These are phyloP conservation scores for Hydropsyche betteni DNA, from an alignment of 2,888 invertebrate genomes.

Conservation along the genomic window DNA sequence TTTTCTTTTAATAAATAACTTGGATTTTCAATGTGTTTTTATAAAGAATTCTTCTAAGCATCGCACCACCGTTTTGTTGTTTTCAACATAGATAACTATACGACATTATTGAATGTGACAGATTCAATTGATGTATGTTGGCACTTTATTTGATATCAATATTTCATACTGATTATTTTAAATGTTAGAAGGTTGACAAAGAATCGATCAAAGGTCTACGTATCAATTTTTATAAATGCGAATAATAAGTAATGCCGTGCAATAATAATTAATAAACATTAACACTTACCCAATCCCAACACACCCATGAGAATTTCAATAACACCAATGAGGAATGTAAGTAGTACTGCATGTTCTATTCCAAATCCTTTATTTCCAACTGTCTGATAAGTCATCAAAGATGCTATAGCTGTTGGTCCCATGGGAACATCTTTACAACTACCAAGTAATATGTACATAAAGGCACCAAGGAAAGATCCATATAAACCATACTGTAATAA, in stretches of 20 bases:
- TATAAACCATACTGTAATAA: conserved; percentile 84
- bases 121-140: conserved; percentile 45
- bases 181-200: conserved; percentile 22
- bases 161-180: conserved; percentile 20
- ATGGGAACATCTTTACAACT: conserved; percentile 93
- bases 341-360: conserved; percentile 76
- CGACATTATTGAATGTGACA: conserved; percentile 46
- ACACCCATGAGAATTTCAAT: conserved; percentile 84
- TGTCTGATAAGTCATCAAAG: conserved; percentile 84
- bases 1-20: too few relatives aligned
- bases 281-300: conserved; percentile 76
- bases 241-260: not conserved
- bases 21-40: too few relatives aligned
- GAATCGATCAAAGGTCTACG: conserved; percentile 25
- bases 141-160: conserved; percentile 20
- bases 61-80: not conserved
- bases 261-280: not conserved
- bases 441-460: conserved; percentile 89
- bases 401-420: conserved; percentile 92
- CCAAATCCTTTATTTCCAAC: conserved; percentile 67
- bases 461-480: conserved; percentile 91
- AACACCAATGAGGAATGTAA: conserved; percentile 78
- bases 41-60: too few relatives aligned
- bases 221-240: not conserved
- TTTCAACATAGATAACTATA: conserved; percentile 17